A percentile compares a stretch with the other conserved stretches of the same genome.
phyloP scores from a whole-genome alignment of 2,113 vertebrate genomes.

The Thryonomys swinderianus region DNA sequence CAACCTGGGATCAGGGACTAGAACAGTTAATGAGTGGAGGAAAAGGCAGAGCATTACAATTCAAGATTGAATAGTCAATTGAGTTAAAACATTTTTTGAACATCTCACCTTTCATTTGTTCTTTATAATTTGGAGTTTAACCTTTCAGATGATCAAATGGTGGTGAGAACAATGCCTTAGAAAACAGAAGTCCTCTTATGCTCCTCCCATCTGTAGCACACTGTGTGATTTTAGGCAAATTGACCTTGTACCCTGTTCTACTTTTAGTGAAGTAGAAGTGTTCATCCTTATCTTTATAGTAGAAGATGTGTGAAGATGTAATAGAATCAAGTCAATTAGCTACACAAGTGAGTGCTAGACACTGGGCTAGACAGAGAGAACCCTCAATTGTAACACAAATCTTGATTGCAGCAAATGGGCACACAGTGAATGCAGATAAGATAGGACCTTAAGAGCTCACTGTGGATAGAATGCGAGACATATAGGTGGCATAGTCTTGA shows the following conservation, averaged over 20 bases:
- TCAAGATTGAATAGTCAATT: not conserved
- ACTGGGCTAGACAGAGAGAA: not conserved
- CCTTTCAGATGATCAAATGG: not conserved
- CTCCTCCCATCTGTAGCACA: conserved; percentile 43
- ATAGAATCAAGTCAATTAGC: conserved; percentile 48
- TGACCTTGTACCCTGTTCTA: conserved; percentile 58
- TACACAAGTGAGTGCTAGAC: conserved; percentile 54
- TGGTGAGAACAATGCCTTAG: conserved; percentile 46
- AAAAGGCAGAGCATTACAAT: not conserved
- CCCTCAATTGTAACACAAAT: not conserved
- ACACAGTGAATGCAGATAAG: not conserved
- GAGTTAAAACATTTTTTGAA: not conserved
- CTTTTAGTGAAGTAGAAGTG: conserved; percentile 70
- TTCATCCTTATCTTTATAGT: conserved; percentile 59
- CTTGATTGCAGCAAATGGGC: conserved; percentile 44
- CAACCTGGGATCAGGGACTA: not conserved
- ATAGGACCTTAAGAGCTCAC: not conserved
- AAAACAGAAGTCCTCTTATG: conserved; percentile 68
- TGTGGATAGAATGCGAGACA: not conserved
- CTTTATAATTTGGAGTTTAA: not conserved
- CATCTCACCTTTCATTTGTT: not conserved
- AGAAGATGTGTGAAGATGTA: conserved; percentile 51
- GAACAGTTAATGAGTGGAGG: not conserved
- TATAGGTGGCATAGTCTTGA: not conserved
- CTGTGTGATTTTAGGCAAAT: conserved; percentile 80